Conservation (phyloP, 64 coral and sea anemone genomes). For the Porites lutea region DNA sequence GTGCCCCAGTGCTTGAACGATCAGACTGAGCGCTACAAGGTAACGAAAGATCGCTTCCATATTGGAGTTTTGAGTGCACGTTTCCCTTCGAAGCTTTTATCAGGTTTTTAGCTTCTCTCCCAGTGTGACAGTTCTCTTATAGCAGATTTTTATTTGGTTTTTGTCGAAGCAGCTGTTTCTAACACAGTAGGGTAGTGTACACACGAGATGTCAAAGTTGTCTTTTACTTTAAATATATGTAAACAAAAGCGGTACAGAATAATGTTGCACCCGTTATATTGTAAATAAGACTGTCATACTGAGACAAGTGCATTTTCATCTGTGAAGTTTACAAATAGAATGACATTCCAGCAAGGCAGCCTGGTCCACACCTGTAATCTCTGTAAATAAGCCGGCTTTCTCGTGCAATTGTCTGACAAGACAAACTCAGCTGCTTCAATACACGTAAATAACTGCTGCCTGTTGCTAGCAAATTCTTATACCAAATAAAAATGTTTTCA, state of each 20-base stretch:
- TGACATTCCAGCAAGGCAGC: too few species aligned
- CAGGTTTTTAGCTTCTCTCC: background rate
- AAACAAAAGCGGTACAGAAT: background rate
- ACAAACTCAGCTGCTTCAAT: too few species aligned
- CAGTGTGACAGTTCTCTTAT: background rate
- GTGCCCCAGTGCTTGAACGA: conserved; percentile 35
- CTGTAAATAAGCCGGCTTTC: too few species aligned
- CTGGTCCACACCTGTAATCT: too few species aligned
- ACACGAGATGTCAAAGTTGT: background rate
- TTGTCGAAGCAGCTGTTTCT: background rate
- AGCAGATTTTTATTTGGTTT: too few species aligned
- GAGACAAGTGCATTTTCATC: background rate
- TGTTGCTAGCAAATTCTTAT: too few species aligned
- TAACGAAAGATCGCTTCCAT: background rate
- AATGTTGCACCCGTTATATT: background rate
- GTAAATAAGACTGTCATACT: background rate
- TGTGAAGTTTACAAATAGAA: too few species aligned
- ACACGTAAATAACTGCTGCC: too few species aligned
- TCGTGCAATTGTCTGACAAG: too few species aligned
- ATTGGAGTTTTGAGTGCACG: background rate
- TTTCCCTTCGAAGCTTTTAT: background rate
- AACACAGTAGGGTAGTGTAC: too few species aligned
- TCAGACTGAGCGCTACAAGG: conserved; percentile 36
- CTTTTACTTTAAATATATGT: background rate
- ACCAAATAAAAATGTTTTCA: too few species aligned